Base-by-base conservation (phyloP, 2,113 vertebrate species). In the Zosterops pallidus region DNA sequence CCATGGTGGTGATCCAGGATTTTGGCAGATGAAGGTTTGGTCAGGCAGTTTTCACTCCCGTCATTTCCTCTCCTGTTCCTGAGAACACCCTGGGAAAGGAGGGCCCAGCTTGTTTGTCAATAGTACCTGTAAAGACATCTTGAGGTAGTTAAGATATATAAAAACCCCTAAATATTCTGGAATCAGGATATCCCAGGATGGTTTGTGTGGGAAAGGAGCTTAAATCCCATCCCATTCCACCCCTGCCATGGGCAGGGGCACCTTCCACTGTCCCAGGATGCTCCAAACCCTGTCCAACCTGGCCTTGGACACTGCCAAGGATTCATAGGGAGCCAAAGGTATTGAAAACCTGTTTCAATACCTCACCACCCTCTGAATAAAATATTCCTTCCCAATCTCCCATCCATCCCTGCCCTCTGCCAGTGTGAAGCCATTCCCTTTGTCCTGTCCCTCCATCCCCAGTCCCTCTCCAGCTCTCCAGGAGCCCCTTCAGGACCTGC, bases 151-250 rank as follows among this genome's bases (percentile, higher is more conserved):
- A 3, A 56, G 18, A 24, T 21, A 28, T 9, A 60, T 5, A 24
- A 53, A 76, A 78, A 2, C 1, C 10, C 25, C 29, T 9, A 56
- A 90, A 49, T 19, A 80, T 26, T 69, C 41, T 41, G 65, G 31
- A 57, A 39, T 67, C 2, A 0, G 0, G 6, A 33, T n/a, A 67
- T 52, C 15, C 16, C 37, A 5, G 44, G 23, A 14, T 10, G 46
- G 9, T 25, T 68, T 75, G 23, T 12, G 7, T 39, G 11, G 35
- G 39, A 75, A 75, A 3, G 13, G n/a, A 53, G 1, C 5, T 47
- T 5, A 75, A 75, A 89, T 1, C 17, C 6, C 29, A 50, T 35
- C 53, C 20, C 2, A 7, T 31, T 0, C 29, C 17, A 19, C 2
- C 11, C 26, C 41, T n/a, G 41, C 65, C 86, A 44, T 6, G 33